Percentiles rank a stretch among this genome's conserved stretches.
Evolutionary conservation across 1,140 invertebrate genomes (phyloP).

Genomic region (Luehdorfia chinensis): DNA sequence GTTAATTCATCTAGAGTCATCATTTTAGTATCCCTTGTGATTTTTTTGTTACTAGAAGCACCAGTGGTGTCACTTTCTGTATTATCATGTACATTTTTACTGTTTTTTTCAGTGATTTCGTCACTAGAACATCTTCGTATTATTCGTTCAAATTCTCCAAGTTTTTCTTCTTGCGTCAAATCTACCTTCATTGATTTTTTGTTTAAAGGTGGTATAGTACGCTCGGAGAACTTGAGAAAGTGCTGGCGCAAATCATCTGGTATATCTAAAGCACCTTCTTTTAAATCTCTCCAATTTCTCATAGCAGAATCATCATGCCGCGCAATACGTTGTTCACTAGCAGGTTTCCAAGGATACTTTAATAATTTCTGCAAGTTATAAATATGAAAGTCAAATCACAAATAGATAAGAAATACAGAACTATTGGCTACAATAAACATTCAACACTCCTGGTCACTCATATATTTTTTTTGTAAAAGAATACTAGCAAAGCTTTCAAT

Average conservation of each 20-base stretch:
- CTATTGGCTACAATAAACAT: too few relatives aligned
- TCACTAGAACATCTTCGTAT: conserved; percentile 48
- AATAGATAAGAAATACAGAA: background rate
- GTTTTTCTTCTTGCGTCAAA: conserved; percentile 42
- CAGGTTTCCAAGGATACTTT: conserved; percentile 80
- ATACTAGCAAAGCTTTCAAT: too few relatives aligned
- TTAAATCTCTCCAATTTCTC: conserved; percentile 82
- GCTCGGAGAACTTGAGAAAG: conserved; percentile 81
- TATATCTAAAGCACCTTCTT: conserved; percentile 74
- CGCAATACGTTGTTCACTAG: conserved; percentile 74
- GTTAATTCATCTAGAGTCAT: conserved; percentile 57
- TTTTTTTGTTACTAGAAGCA: conserved; percentile 22
- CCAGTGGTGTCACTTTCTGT: conserved; percentile 27
- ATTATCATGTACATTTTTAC: conserved; percentile 18
- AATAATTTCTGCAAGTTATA: conserved; percentile 78
- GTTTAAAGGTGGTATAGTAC: conserved; percentile 70
- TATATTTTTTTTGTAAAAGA: too few relatives aligned
- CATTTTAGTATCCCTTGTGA: conserved; percentile 34
- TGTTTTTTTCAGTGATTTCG: conserved; percentile 34
- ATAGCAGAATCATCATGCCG: conserved; percentile 81
- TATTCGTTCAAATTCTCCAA: conserved; percentile 69
- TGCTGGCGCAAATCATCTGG: conserved; percentile 76
- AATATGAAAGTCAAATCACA: background rate
- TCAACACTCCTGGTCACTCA: too few relatives aligned
- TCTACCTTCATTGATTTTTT: conserved; percentile 57